phyloP scores from a whole-genome alignment of 2,113 vertebrate genomes.

The Otus sunia region DNA sequence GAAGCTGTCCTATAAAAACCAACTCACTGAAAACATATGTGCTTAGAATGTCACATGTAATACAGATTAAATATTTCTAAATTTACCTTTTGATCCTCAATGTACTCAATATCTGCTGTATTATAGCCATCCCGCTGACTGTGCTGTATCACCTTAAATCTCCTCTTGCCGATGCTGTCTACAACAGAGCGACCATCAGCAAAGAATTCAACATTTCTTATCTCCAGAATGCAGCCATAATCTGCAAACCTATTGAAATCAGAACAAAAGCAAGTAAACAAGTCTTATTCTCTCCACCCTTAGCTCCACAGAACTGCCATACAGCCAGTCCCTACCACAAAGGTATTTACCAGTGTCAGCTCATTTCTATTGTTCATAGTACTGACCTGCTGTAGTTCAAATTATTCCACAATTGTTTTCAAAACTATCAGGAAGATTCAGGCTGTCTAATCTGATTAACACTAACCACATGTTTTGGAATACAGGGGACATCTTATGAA shows the following conservation, averaged over 20 bases:
- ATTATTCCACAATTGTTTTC: slow-evolving; percentile 44
- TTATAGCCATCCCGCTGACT: slow-evolving; percentile 82
- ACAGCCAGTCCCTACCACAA: slow-evolving; percentile 20
- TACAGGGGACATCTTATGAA: neutral
- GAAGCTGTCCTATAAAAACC: neutral
- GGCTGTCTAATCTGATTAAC: slow-evolving; percentile 39
- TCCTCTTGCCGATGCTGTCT: slow-evolving; percentile 80
- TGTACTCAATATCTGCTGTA: slow-evolving; percentile 83
- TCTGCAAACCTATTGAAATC: slow-evolving; percentile 79
- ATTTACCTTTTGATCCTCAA: slow-evolving; percentile 80
- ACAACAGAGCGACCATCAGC: slow-evolving; percentile 82
- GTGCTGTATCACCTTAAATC: slow-evolving; percentile 81
- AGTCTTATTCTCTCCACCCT: slow-evolving; percentile 29
- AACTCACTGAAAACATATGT: neutral
- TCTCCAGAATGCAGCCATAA: slow-evolving; percentile 83
- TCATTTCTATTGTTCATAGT: slow-evolving; percentile 21
- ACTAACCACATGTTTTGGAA: neutral
- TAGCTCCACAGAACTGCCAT: neutral
- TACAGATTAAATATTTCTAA: neutral
- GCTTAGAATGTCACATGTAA: neutral
- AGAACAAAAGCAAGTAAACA: slow-evolving; percentile 45
- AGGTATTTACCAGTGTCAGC: slow-evolving; percentile 33
- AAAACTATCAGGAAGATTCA: slow-evolving; percentile 47
- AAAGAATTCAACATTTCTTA: slow-evolving; percentile 83
- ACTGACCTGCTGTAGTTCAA: slow-evolving; percentile 14